Evolutionary conservation across 2,797 vertebrate species (phyloP), one percentile per base, ranked within the genome.

Genomic region (Arnoldichthys spilopterus): DNA sequence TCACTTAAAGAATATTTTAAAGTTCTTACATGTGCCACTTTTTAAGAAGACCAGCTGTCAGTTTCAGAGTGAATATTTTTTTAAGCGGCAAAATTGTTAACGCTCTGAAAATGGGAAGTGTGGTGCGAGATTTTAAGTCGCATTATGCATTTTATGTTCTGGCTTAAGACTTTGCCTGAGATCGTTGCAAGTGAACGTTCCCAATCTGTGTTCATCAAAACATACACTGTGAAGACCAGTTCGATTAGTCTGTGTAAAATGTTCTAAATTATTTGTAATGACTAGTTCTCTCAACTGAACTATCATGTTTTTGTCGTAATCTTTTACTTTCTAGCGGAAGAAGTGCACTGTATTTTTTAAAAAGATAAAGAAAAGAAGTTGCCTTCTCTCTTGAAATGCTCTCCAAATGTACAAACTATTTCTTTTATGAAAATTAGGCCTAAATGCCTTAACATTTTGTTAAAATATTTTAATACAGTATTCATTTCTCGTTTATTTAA

Each of bases 381-480:
- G 26, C 43, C 66, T 40, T 69, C 43, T 66, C 24, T n/a, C 45
- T 53, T 16, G 13, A 49, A 68, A 68, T 32, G 20, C 26, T 49
- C 45, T 69, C 8, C 28, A 28, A 68, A 30, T 30, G 18, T 30
- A 9, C 84, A 71, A 51, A 83, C 26, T 2, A 26, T 61, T 18
- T 59, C 26, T 18, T 81, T 72, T 83, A 63, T 84, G 43, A 88
- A 82, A 88, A 78, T 90, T 88, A 84, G 83, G 78, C 82, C 88
- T 76, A 34, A 69, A n/a, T 64, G 88, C 80, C 85, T 86, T 81
- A 74, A 76, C 56, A 83, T 84, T 87, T 86, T 86, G 24, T 78
- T 88, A 89, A 56, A 77, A 58, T 86, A 86, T 88, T 91, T 91
- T 91, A 77, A 87, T 91, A 91, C 82, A 68, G 88, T 32, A 69